phyloP scores from a whole-genome alignment of 2,888 invertebrate species.

The Muschampia plurimacula region DNA sequence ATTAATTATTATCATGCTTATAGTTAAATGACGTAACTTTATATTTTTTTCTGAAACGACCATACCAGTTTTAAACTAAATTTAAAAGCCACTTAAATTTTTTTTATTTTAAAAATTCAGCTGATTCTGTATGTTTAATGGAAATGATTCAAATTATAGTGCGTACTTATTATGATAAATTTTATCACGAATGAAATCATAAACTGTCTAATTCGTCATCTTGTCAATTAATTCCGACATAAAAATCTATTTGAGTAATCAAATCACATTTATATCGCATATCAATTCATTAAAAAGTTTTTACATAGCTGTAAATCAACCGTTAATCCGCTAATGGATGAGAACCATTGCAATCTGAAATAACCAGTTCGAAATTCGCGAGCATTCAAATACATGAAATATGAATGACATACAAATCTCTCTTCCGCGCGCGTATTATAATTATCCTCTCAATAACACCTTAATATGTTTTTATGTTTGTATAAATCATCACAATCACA shows the following conservation, averaged over 20 bases:
- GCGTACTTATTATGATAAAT: background rate
- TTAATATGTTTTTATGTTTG: constrained; percentile 1
- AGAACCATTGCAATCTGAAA: constrained; percentile 37
- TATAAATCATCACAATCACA: background rate
- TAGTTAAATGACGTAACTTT: no score
- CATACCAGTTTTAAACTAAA: background rate
- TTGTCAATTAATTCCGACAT: constrained; percentile 10
- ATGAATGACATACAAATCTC: constrained; percentile 28
- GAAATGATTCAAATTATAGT: background rate
- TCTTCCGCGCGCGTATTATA: background rate
- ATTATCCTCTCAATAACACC: background rate
- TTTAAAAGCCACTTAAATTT: no score
- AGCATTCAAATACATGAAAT: constrained; percentile 21
- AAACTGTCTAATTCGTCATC: background rate
- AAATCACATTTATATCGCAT: constrained; percentile 18
- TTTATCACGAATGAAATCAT: background rate
- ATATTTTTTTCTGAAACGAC: background rate
- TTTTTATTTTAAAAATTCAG: background rate
- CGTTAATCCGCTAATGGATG: constrained; percentile 39
- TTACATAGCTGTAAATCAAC: constrained; percentile 39
- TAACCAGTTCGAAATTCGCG: constrained; percentile 35
- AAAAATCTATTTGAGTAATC: constrained; percentile 20
- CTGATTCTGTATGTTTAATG: background rate
- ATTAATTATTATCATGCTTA: no score
- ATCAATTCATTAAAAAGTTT: constrained; percentile 38